A percentile compares a stretch with the other conserved stretches of the same genome.
Conservation (phyloP, 2,113 vertebrate species). For the Callorhinus ursinus region DNA sequence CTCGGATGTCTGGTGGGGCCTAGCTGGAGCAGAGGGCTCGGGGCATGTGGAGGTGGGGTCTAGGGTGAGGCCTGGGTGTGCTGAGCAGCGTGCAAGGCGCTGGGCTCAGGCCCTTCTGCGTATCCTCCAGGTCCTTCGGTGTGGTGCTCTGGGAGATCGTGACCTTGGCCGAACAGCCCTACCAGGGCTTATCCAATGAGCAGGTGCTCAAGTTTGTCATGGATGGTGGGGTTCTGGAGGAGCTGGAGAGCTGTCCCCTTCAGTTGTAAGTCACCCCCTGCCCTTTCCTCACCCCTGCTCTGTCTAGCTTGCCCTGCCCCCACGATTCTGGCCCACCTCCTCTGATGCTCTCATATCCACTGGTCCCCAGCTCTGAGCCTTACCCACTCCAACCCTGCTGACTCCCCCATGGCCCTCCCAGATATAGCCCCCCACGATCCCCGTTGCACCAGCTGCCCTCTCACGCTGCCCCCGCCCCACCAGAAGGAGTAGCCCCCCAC, state of each 20-base stretch:
- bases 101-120: neutral
- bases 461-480: neutral
- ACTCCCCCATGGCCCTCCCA: neutral
- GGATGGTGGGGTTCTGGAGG: slow-evolving; percentile 85
- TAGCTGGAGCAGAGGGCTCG: neutral
- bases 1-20: slow-evolving; percentile 87
- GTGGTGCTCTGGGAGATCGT: slow-evolving; percentile 90
- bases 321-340: neutral
- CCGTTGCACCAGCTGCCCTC: neutral
- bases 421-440: no score
- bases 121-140: slow-evolving; percentile 85
- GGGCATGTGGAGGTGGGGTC: neutral
- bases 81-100: neutral
- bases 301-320: neutral
- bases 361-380: neutral
- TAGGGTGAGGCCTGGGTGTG: neutral
- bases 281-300: neutral
- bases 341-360: neutral
- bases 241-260: slow-evolving; percentile 84
- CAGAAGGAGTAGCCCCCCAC: slow-evolving; percentile 60
- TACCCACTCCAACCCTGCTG: neutral
- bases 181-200: slow-evolving; percentile 90
- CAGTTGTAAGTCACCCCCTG: slow-evolving; percentile 84
- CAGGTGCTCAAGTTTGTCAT: slow-evolving; percentile 90
- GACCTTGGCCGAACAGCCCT: slow-evolving; percentile 89